phyloP scores from a whole-genome alignment of 2,888 invertebrate genomes.

The Spatulosminthurus flaviceps region DNA sequence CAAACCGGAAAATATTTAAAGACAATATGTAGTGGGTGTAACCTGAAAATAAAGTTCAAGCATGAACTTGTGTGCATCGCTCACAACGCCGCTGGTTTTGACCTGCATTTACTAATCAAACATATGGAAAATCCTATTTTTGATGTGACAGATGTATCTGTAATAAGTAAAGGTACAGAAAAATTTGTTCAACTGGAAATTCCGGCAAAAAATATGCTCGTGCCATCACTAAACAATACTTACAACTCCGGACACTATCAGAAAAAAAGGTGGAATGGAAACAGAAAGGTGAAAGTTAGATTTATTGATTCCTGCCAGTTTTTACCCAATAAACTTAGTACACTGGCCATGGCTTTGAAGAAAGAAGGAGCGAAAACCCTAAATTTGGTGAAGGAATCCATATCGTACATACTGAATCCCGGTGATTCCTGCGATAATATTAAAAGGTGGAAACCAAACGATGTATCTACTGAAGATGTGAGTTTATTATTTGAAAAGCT shows the following conservation, averaged over 20 bases:
- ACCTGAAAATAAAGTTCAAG: neutral
- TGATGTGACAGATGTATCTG: neutral
- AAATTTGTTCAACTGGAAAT: constrained; percentile 4
- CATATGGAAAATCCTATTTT: neutral
- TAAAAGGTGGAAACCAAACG: too few species aligned
- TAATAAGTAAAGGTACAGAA: neutral
- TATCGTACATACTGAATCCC: too few species aligned
- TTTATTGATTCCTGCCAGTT: neutral
- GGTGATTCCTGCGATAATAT: too few species aligned
- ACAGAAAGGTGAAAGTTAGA: neutral
- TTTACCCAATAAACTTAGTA: neutral
- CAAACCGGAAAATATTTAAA: neutral
- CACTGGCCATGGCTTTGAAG: neutral
- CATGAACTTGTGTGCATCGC: neutral
- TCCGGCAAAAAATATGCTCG: neutral
- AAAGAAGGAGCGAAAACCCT: neutral
- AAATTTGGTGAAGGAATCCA: neutral
- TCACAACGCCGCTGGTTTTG: neutral
- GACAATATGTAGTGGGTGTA: neutral
- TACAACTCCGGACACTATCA: neutral
- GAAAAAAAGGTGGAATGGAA: neutral
- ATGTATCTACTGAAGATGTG: too few species aligned
- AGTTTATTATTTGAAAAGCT: neutral
- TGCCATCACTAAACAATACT: neutral
- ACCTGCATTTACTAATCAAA: neutral